Conservation (phyloP, 2,888 invertebrate genomes). For the Scaptodrosophila latifasciaeformis region DNA sequence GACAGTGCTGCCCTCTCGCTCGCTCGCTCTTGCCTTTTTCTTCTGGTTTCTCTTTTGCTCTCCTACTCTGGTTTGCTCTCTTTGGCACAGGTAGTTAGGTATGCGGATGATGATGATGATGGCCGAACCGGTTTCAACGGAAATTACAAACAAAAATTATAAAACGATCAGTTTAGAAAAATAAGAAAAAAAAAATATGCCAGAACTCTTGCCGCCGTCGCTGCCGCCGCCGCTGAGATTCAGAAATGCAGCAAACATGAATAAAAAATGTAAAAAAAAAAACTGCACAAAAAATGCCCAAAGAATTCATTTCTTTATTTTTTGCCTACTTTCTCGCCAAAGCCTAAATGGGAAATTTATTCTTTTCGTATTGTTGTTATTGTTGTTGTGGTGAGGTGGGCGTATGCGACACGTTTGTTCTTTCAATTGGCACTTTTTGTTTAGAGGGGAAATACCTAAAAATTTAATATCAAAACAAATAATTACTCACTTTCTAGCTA, state of each 20-base stretch:
- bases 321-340: too few relatives aligned
- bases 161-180: conserved; percentile 70
- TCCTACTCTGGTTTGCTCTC: background rate
- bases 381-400: too few relatives aligned
- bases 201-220: conserved; percentile 12
- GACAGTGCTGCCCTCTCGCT: conserved; percentile 12
- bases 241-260: background rate
- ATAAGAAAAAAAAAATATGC: conserved; percentile 42
- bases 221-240: too few relatives aligned
- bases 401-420: too few relatives aligned
- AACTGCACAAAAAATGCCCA: conserved; percentile 17
- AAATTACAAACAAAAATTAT: conserved; percentile 74
- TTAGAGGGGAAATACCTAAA: too few relatives aligned
- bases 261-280: conserved; percentile 15
- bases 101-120: conserved; percentile 54
- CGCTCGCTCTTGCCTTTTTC: background rate
- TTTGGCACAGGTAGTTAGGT: conserved; percentile 59
- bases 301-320: too few relatives aligned
- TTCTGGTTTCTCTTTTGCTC: conserved; percentile 15
- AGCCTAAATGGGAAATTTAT: too few relatives aligned
- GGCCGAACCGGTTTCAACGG: conserved; percentile 75
- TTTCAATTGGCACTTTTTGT: too few relatives aligned
- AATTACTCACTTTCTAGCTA: too few relatives aligned
- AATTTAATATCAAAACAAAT: too few relatives aligned
- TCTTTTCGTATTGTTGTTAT: too few relatives aligned